Conservation (phyloP, 2,888 invertebrate species). For the Ischnura elegans region DNA sequence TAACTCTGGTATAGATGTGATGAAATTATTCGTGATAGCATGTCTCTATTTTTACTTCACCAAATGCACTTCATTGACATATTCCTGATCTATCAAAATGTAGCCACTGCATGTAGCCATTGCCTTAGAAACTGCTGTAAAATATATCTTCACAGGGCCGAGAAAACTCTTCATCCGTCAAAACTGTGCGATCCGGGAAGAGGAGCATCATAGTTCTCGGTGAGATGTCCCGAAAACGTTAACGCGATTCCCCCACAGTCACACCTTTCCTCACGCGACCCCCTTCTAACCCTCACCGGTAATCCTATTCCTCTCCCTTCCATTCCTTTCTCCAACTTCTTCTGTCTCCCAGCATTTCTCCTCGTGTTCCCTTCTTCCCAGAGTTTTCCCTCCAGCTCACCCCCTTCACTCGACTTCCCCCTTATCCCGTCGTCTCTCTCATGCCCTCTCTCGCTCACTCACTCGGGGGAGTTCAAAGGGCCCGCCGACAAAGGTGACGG, state of each 20-base stretch:
- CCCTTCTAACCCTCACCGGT: not conserved
- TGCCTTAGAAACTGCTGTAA: no score
- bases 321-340: not conserved
- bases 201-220: no score
- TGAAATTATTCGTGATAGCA: no score
- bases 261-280: not conserved
- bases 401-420: not conserved
- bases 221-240: not conserved
- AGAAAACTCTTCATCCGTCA: no score
- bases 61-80: no score
- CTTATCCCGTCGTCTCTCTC: not conserved
- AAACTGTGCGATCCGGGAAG: no score
- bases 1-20: no score
- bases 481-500: constrained; percentile 51
- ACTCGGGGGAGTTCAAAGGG: constrained; percentile 36
- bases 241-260: not conserved
- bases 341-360: not conserved
- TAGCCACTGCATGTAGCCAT: no score
- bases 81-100: no score
- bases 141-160: no score
- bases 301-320: not conserved
- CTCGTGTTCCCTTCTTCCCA: not conserved
- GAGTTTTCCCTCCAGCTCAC: not conserved
- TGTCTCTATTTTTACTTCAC: no score
- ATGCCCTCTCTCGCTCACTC: constrained; percentile 9